phyloP scores from a whole-genome alignment of 1,140 invertebrate species.

The Drosophila eugracilis region DNA sequence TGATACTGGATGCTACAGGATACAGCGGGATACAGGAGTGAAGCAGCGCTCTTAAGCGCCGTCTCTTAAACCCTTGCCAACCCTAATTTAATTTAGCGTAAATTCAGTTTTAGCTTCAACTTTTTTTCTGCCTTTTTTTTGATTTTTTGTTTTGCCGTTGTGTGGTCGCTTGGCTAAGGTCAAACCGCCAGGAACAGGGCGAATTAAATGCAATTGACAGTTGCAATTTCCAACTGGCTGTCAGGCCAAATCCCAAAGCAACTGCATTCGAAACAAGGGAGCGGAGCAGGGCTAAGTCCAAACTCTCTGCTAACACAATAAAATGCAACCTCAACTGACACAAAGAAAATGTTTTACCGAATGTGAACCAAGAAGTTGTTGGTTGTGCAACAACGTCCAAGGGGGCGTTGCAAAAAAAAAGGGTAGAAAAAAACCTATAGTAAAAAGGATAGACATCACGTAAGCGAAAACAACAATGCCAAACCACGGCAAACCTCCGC shows the following conservation, averaged over 20 bases:
- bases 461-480: slow-evolving; percentile 78
- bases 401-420: slow-evolving; percentile 48
- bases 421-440: neutral
- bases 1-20: slow-evolving; percentile 26
- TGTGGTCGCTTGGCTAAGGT: slow-evolving; percentile 58
- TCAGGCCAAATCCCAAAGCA: slow-evolving; percentile 72
- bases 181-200: slow-evolving; percentile 62
- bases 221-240: slow-evolving; percentile 80
- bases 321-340: slow-evolving; percentile 82
- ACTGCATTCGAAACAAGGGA: slow-evolving; percentile 42
- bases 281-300: slow-evolving; percentile 31
- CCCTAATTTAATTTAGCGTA: slow-evolving; percentile 53
- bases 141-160: neutral
- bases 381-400: slow-evolving; percentile 38
- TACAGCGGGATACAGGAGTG: no score
- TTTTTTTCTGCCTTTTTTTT: no score
- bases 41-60: slow-evolving; percentile 13
- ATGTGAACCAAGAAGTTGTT: slow-evolving; percentile 53
- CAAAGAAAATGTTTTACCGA: slow-evolving; percentile 77
- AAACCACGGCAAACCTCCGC: slow-evolving; percentile 51
- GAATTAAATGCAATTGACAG: slow-evolving; percentile 83
- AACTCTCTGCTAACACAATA: slow-evolving; percentile 79
- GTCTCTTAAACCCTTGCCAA: slow-evolving; percentile 29
- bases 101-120: slow-evolving; percentile 25
- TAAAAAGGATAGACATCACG: slow-evolving; percentile 69